Base-by-base conservation (phyloP, 2,797 vertebrate species). In the Etheostoma perlongum region DNA sequence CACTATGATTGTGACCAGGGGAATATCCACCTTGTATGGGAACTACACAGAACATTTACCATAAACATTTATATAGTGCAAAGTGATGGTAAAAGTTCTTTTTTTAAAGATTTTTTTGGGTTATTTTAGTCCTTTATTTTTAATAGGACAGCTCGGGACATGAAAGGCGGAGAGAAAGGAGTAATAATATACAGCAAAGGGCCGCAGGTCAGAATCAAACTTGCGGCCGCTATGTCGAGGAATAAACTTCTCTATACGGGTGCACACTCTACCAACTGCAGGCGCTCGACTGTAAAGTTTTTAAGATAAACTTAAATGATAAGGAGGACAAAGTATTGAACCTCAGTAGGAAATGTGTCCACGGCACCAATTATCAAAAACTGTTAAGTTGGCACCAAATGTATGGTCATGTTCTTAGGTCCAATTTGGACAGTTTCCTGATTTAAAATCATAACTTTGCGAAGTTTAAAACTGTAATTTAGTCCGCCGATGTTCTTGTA, bases 1-100 rank as follows among this genome's bases (percentile, higher is more conserved):
- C 82, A 99, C 98, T 11, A 91, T 93, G 47, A 99, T 85, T 9
- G 94, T 96, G 70, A 99, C 96, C 18, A 95, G 86, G 0, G 97
- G 96, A 23, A 96, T 70, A 11, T 98, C 96, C 33, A 96, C 94
- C 85, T 94, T 97, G 85, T 96, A 97, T 13, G 96, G 94, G 87
- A 99, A 99, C 98, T 99, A 54, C 19, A 66, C 15, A 83, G 19
- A 69, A 53, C 21, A 75, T n/a, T 9, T 40, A 75, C 13, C 58
- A 70, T 15, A 55, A 18, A 25, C 33, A 58, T 40, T 48, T 40
- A 58, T 13, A 47, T 2, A 44, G 27, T 47, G 14, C 3, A 42
- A 71, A 65, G 71, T 25, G 23, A 27, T 6, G 55, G 11, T 5
- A 47, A 71, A 12, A 12, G 57, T 27, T 46, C 53, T 12, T 40